Base-by-base conservation (phyloP, 2,888 invertebrate species). In the Electrophaes corylata region DNA sequence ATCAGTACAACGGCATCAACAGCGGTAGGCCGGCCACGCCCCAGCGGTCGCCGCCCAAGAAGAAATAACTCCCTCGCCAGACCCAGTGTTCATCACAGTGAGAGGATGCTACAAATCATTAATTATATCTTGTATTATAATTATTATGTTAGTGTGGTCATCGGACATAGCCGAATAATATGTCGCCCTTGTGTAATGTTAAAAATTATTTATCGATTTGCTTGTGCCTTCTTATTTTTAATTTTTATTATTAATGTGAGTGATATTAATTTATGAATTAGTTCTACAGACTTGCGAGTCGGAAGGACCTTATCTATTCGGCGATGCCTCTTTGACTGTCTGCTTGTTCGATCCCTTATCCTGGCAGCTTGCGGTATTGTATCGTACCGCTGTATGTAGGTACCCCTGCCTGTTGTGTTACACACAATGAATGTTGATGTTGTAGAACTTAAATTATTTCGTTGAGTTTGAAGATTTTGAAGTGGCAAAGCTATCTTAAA, bases 1-100 rank as follows among this genome's bases (percentile, higher is more conserved):
- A 99, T 91, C 98, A 98, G 85, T 99, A 99, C 92, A 95, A 95
- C 75, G 96, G 96, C 74, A 94, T 96, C 90, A 96, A 96, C 88
- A 96, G 96, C 65, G 96, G 96, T 65, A 94, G 98, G 93, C 95
- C 97, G 68, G 95, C 96, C 70, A 96, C 97, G 78, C 96, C 96
- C 71, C 96, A 96, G 81, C 94, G 96, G 81, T 96, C 95, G 91
- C 88, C 94, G 88, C 94, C 94, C 64, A 93, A 92, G 82, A 94
- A 94, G 89, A 95, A 95, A 94, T 95, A 95, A 95, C 93, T 91
- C 83, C 75, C 78, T 75, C 83, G 83, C 74, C 84, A 85, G 72
- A 81, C 85, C 85, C 87, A 86, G 88, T 91, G 89, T 83, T 83
- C 89, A 83, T 89, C 91, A 82, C 91, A 91, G 88, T 90, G 88